Evolutionary conservation across 2,113 vertebrate genomes (phyloP), one percentile per base, ranked within the genome.

Genomic region (Falcunculus frontatus): DNA sequence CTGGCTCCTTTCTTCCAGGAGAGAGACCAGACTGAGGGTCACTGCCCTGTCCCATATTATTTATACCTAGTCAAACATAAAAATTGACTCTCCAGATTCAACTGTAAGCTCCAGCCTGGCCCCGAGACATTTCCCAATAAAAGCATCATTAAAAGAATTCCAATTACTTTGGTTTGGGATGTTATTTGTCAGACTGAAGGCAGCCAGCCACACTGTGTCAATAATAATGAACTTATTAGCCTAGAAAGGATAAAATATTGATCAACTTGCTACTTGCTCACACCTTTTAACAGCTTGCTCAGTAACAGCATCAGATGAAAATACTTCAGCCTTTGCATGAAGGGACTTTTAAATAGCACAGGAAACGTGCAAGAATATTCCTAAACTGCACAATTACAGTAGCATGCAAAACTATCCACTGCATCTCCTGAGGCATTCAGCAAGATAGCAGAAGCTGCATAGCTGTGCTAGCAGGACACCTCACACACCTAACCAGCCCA

Each of bases 351-450:
- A 82, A 80, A 23, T 2, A 74, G 39, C 19, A n/a, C 18, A 5
- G 11, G 30, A 60, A 75, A 33, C 0, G 0, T 64, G 13, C n/a
- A 65, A 47, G 83, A 56, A 17, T 15, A 49, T 68, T 80, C 18
- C 79, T 44, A 10, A 69, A 69, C 13, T 16, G 37, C 57, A 50
- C 3, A 6, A 21, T 7, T 7, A 10, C 47, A 72, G 30, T 19
- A 78, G 39, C 10, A 0, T 9, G 17, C 64, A 75, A n/a, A 73
- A 5, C 44, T 4, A 15, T 0, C 3, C 0, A 1, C 5, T 7
- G n/a, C 30, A 44, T 12, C 57, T 75, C 4, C 0, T 7, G 37
- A 39, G 25, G 11, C 5, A 2, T 7, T 37, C 57, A 12, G 69
- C 0, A 2, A 35, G 32, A 6, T 0, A 13, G 29, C 3, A 56